These are phyloP conservation scores for Panzeria rudis DNA, from an alignment of 2,888 invertebrate species.

Conservation along the genomic window DNA sequence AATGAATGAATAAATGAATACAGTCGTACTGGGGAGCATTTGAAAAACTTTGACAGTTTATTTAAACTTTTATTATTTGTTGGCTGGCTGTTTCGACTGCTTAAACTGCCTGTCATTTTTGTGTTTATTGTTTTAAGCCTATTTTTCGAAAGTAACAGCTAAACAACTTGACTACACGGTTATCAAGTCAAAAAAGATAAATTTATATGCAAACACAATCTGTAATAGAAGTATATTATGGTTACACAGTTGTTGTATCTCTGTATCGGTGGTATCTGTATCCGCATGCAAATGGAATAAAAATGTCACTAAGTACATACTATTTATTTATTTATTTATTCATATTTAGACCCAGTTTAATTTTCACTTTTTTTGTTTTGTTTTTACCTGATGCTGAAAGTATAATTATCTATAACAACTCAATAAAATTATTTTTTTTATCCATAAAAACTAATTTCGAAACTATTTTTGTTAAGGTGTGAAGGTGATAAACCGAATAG, in stretches of 20 bases:
- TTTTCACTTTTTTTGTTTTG: slow-evolving; percentile 3
- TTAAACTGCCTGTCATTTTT: slow-evolving; percentile 43
- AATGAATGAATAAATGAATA: too few relatives aligned
- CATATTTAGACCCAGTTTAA: slow-evolving; percentile 38
- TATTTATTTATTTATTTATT: slow-evolving; percentile 52
- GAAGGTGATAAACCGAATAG: slow-evolving; percentile 36
- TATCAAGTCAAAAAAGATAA: slow-evolving; percentile 1
- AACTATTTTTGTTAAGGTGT: slow-evolving; percentile 19
- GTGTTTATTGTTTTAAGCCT: slow-evolving; percentile 42
- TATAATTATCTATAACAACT: slow-evolving; percentile 33
- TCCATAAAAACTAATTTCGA: slow-evolving; percentile 5
- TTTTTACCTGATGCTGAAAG: background rate
- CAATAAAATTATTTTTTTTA: slow-evolving; percentile 38
- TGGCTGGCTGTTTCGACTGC: slow-evolving; percentile 15
- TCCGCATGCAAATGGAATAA: slow-evolving; percentile 36
- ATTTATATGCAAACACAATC: slow-evolving; percentile 10
- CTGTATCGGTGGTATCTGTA: background rate
- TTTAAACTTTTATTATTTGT: slow-evolving; percentile 54
- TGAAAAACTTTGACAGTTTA: slow-evolving; percentile 30
- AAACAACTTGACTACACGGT: slow-evolving; percentile 35
- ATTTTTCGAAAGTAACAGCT: slow-evolving; percentile 57
- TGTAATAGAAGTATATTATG: background rate
- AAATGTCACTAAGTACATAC: slow-evolving; percentile 46
- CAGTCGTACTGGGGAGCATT: slow-evolving; percentile 11
- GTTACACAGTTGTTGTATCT: slow-evolving; percentile 19